Conservation (phyloP, 2,797 vertebrate genomes). For the Pseudochromis fuscus region DNA sequence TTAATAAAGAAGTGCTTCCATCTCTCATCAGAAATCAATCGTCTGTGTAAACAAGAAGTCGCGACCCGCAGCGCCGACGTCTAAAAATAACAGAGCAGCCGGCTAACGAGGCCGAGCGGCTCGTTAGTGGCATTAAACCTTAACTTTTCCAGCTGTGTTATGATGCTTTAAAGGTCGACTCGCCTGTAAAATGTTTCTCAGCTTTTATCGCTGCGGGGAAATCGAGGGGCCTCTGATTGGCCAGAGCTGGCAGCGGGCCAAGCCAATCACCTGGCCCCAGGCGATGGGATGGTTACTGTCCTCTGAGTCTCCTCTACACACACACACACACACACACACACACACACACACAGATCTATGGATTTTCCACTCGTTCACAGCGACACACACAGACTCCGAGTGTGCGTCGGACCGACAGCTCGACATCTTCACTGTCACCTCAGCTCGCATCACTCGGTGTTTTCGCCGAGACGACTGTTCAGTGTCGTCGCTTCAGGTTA, state of each 20-base stretch:
- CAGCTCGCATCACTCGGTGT: not conserved
- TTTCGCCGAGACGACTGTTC: too few relatives aligned
- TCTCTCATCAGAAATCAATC: too few relatives aligned
- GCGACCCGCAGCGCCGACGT: too few relatives aligned
- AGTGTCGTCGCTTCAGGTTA: conserved; percentile 9
- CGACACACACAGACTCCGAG: conserved; percentile 4
- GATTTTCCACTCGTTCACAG: conserved; percentile 37
- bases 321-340: conserved; percentile 23
- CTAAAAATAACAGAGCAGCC: conserved; percentile 14
- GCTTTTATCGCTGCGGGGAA: conserved; percentile 51
- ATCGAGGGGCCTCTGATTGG: conserved; percentile 61
- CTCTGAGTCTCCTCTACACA: conserved; percentile 65
- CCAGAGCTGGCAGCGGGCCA: conserved; percentile 39
- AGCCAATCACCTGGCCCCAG: conserved; percentile 50
- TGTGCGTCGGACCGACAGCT: conserved; percentile 15
- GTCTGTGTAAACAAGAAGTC: too few relatives aligned
- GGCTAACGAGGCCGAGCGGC: conserved; percentile 20
- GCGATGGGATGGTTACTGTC: conserved; percentile 47
- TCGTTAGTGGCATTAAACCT: not conserved
- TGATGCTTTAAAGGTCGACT: conserved; percentile 45
- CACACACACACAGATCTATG: too few relatives aligned
- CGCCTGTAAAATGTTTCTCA: conserved; percentile 48
- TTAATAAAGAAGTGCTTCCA: too few relatives aligned
- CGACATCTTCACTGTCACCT: conserved; percentile 21
- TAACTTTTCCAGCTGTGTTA: conserved; percentile 45